Evolutionary conservation across 2,797 vertebrate genomes (phyloP), one percentile per base, ranked within the genome.

Genomic region (Tenualosa thibaudeaui): DNA sequence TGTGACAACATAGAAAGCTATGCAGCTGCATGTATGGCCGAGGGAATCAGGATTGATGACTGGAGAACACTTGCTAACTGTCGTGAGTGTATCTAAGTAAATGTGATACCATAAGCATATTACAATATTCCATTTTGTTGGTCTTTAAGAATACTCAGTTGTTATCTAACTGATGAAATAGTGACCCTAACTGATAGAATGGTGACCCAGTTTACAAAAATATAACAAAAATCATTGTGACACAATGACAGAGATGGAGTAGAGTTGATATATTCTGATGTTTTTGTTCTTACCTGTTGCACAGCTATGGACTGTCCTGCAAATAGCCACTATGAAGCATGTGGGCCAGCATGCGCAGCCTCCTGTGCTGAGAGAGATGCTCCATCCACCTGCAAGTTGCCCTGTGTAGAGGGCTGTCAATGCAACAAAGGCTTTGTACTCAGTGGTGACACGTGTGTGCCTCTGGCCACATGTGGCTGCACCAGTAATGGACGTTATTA

Each of bases 281-380:
- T 31, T 31, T 31, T 31, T 31, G 7, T 65, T 22, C 81, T 31
- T 78, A 40, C 81, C 54, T 81, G 26, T 40, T 37, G 26, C 84
- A 31, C 89, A 96, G 95, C 89, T 12, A 75, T 94, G 68, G 0
- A 86, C 62, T 96, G 95, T 81, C 93, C 91, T 1, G 83, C 26
- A 3, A 91, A 95, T 89, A 94, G 94, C 87, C 95, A 95, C 89
- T 96, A 95, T 0, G 92, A 95, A 26, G 31, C 90, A 60, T 96
- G 95, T 22, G 93, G 93, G n/a, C 85, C 89, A 1, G 85, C 91
- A 6, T 96, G 95, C 68, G 92, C 94, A 0, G 86, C 90, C 53
- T 94, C 91, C 88, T 96, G 95, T 68, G 87, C 86, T 0, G 58
- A 87, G 81, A 49, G 58, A n/a, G 82, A 89, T 3, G 81, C 83